These are phyloP conservation scores for Nudaria mundana DNA, from an alignment of 2,888 invertebrate species.

Conservation along the genomic window DNA sequence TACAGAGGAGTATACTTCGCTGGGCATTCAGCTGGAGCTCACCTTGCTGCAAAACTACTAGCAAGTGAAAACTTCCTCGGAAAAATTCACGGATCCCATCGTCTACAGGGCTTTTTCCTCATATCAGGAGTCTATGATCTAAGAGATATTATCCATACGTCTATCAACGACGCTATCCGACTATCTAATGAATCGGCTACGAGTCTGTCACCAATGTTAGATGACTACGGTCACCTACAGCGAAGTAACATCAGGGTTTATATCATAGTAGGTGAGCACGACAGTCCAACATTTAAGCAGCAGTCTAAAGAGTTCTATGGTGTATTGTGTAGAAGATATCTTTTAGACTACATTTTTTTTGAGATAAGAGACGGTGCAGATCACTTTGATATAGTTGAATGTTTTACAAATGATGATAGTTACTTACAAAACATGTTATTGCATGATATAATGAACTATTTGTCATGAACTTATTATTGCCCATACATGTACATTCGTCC, in stretches of 20 bases:
- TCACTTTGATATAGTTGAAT: conserved; percentile 89
- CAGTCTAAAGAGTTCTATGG: conserved; percentile 84
- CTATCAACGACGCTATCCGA: conserved; percentile 84
- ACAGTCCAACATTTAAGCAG: conserved; percentile 85
- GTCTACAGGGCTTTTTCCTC: conserved; percentile 84
- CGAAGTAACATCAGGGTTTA: conserved; percentile 61
- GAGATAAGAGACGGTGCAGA: conserved; percentile 83
- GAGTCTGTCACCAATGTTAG: conserved; percentile 78
- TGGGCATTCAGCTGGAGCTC: conserved; percentile 94
- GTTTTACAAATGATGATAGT: conserved; percentile 79
- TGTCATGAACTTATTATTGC: conserved; percentile 44
- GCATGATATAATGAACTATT: conserved; percentile 70
- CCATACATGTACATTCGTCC: too few relatives aligned
- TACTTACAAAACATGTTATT: conserved; percentile 66
- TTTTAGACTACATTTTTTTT: conserved; percentile 79
- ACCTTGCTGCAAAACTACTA: conserved; percentile 86
- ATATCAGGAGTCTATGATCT: conserved; percentile 91
- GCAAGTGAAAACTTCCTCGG: conserved; percentile 70
- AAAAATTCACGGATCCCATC: conserved; percentile 52
- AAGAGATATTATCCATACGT: conserved; percentile 84
- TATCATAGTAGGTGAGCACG: conserved; percentile 83
- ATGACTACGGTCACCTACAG: conserved; percentile 64
- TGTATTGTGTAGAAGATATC: conserved; percentile 67
- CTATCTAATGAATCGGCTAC: conserved; percentile 80
- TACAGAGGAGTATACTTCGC: conserved; percentile 86